Base-by-base conservation (phyloP, 2,888 invertebrate species). In the Phytoseiulus persimilis region DNA sequence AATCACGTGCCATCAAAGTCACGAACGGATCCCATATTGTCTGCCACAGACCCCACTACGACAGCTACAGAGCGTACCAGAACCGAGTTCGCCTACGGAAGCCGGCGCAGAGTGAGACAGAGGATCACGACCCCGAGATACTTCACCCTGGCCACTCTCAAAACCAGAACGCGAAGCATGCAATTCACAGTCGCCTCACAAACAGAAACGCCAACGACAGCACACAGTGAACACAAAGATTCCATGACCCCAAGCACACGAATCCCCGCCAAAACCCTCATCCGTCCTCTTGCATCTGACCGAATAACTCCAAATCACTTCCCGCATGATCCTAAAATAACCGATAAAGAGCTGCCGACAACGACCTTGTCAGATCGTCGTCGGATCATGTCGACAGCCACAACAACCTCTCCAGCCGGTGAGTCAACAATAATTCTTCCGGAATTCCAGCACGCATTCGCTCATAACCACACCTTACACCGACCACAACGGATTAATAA, bases 301-400 rank as follows among this genome's bases (percentile, higher is more conserved):
- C 65, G 18, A 65, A 65, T 65, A 65, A 65, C 65, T 65, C 65
- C 65, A 65, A 65, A 65, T 28, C 65, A 65, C 65, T 65, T 65
- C 65, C 65, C 65, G 65, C 65, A 65, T 65, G 65, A 6, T 18
- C 14, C 65, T 28, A 65, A 65, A 65, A 65, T 65, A 65, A 65
- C 65, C 65, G 65, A 65, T 65, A 65, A 65, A 65, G 65, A 65
- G 2, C 65, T 28, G 65, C 9, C 65, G 65, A 65, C 65, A 65
- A 65, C 65, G 65, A 65, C 65, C 65, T 65, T 65, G 65, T 65
- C 65, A 65, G 65, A 65, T 65, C 65, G 65, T 65, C 65, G 65
- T 65, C 65, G 65, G 18, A 65, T 14, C 14, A 65, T 65, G 65
- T 65, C 65, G 65, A 65, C 65, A 28, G 28, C 65, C 65, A 65